These are phyloP conservation scores for Pempheris klunzingeri DNA, from an alignment of 2,797 vertebrate genomes.

Conservation along the genomic window DNA sequence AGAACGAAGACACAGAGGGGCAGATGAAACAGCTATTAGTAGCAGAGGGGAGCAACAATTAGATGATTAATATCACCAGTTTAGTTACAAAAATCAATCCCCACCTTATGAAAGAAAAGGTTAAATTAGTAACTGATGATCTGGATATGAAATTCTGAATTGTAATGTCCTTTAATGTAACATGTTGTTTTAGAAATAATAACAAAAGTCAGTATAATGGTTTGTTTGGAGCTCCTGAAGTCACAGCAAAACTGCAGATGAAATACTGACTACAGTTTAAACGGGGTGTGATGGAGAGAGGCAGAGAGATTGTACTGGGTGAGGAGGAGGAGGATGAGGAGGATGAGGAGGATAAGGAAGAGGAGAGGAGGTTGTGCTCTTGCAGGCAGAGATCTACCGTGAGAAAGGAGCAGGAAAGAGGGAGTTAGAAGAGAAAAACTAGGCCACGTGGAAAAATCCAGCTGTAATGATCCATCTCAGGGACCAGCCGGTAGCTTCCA, in stretches of 20 bases:
- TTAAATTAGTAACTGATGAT: neutral
- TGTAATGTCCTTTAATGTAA: neutral
- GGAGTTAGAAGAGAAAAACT: slow-evolving; percentile 64
- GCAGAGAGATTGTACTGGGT: slow-evolving; percentile 12
- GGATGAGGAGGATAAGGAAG: slow-evolving; percentile 3
- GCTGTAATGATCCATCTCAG: slow-evolving; percentile 68
- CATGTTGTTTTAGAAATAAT: neutral
- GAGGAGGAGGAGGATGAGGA: slow-evolving; percentile 11
- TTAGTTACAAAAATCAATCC: neutral
- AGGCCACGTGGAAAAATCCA: slow-evolving; percentile 81
- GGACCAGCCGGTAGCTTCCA: slow-evolving; percentile 12
- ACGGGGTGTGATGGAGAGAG: slow-evolving; percentile 27
- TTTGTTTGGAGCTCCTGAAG: neutral
- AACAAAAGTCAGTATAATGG: neutral
- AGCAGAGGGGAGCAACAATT: neutral
- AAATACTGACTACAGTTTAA: neutral
- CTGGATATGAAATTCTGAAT: neutral
- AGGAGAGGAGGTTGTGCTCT: slow-evolving; percentile 47
- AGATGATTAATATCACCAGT: neutral
- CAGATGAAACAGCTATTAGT: slow-evolving; percentile 19
- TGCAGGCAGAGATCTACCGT: slow-evolving; percentile 47
- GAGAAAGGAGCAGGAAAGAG: slow-evolving; percentile 52
- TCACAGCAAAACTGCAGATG: slow-evolving; percentile 2
- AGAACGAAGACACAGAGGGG: slow-evolving; percentile 10
- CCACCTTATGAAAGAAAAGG: neutral